Conservation (phyloP, 92 coral and sea anemone genomes). For the Metridium senile region DNA sequence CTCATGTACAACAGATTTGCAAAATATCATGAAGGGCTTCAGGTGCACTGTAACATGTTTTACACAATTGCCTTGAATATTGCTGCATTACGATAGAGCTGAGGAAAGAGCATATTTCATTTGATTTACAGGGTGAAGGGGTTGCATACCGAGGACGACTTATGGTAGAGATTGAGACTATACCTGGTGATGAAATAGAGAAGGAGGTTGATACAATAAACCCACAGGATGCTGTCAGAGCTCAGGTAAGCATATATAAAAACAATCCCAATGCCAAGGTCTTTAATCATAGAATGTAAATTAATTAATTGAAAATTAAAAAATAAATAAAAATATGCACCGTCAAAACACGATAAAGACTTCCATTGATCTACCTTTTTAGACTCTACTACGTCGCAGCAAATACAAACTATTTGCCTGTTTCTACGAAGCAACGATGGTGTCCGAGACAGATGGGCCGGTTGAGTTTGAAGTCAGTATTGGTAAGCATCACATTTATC, state of each 20-base stretch:
- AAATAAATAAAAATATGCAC: too few species aligned
- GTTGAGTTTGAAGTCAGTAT: conserved; percentile 98
- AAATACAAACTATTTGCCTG: conserved; percentile 95
- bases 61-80: too few species aligned
- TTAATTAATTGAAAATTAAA: too few species aligned
- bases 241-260: conserved; percentile 41
- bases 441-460: conserved; percentile 89
- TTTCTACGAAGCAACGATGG: conserved; percentile 91
- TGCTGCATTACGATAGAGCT: too few species aligned
- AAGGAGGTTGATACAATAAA: conserved; percentile 67
- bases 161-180: conserved; percentile 78
- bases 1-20: too few species aligned
- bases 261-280: not conserved
- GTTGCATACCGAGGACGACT: conserved; percentile 92
- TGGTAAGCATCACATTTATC: conserved; percentile 49
- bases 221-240: conserved; percentile 51
- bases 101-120: too few species aligned
- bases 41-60: too few species aligned
- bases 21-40: too few species aligned
- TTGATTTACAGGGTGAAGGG: conserved; percentile 78
- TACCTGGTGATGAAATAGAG: conserved; percentile 75
- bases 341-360: too few species aligned
- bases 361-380: too few species aligned
- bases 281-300: too few species aligned
- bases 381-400: conserved; percentile 81